Evolutionary conservation across 2,888 invertebrate genomes (phyloP), one percentile per base, ranked within the genome.

Genomic region (Watsonalla binaria): DNA sequence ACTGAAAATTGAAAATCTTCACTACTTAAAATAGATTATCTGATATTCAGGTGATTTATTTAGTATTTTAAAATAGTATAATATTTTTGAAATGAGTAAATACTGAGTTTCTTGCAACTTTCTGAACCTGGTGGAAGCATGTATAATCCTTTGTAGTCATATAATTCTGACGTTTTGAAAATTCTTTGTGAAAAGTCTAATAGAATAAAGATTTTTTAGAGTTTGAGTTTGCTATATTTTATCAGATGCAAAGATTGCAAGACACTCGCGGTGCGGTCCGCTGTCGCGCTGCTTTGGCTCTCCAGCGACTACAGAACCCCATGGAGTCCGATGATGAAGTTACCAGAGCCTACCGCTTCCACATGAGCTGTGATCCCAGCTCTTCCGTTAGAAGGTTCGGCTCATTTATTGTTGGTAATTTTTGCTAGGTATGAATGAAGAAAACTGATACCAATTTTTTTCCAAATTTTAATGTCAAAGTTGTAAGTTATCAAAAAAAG

Each of bases 251-350:
- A 71, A 76, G 90, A 0, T 66, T 90, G 0, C 89, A 95, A 86
- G 97, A 97, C 74, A 92, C 93, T 7, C 93, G 95, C 47, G 92
- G 95, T 0, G 93, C 93, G 51, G 95, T 98, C 5, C 92, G 97
- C 15, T 93, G 94, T 42, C 94, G 97, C 66, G 97, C 97, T 0
- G 94, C 96, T 0, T 80, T 93, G 35, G 96, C 96, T 0, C 84
- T 98, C 46, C 93, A 95, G 54, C 92, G 97, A 5, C 87, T 98
- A 0, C 98, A 98, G 80, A 94, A 96, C 67, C 96, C 97, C 0
- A 87, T 87, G 50, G 94, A 96, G 70, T 92, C 92, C 0, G 92
- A 94, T 39, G 97, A 97, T 77, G 93, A 93, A 0, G 94, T 97
- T 0, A 94, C 96, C 0, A 92, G 93, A 63, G 92, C 94, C 0